A percentile compares a stretch with the other conserved stretches of the same genome.
Conservation (phyloP, 2,113 vertebrate genomes). For the Fregetta grallaria region DNA sequence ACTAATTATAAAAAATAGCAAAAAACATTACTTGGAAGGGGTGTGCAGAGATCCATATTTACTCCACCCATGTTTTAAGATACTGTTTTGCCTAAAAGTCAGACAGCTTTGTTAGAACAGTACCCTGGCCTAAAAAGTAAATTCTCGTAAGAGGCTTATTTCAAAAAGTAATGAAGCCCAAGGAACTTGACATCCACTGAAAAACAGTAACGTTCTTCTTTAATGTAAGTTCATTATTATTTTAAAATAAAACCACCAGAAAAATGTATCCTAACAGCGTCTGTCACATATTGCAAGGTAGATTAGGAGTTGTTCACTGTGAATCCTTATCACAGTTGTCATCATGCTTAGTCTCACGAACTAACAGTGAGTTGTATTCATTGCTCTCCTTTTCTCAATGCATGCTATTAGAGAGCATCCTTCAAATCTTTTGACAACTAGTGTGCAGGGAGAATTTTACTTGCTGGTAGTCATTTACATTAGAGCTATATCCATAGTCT, state of each 20-base stretch:
- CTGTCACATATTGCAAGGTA: background rate
- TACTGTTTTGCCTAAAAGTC: background rate
- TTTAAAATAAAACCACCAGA: background rate
- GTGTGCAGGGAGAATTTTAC: background rate
- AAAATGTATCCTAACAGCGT: background rate
- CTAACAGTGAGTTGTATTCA: background rate
- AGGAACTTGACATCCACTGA: background rate
- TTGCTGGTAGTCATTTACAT: background rate
- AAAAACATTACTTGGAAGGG: background rate
- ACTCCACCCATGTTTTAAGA: background rate
- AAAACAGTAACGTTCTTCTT: background rate
- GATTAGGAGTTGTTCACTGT: background rate
- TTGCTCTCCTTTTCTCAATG: background rate
- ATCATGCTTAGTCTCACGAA: rapidly evolving
- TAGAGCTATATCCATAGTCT: background rate
- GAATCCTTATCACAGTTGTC: background rate
- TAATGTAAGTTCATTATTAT: background rate
- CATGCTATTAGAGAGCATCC: background rate
- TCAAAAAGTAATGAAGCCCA: background rate
- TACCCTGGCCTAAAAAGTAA: background rate
- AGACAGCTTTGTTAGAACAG: background rate
- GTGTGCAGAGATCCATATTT: background rate
- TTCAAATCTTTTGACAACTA: background rate
- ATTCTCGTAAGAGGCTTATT: background rate
- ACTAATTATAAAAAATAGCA: background rate